phyloP scores from a whole-genome alignment of 2,888 invertebrate species.

The Mechanitis mazaeus region DNA sequence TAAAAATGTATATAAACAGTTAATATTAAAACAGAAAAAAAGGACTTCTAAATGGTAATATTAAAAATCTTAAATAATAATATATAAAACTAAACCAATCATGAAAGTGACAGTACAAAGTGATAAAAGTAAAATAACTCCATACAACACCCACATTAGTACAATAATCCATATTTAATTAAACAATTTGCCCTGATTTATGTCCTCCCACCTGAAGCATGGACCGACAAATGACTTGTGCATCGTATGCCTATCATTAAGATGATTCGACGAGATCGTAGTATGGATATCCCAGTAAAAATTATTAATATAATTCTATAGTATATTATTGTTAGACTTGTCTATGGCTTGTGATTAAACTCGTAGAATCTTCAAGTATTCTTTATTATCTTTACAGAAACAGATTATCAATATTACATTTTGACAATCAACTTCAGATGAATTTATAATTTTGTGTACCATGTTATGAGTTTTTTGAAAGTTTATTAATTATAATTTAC shows the following conservation, averaged over 20 bases:
- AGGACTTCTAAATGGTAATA: too few species aligned
- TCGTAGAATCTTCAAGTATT: too few species aligned
- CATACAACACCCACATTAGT: background rate
- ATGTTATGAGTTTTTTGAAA: conserved; percentile 40
- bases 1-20: too few species aligned
- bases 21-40: too few species aligned
- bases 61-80: too few species aligned
- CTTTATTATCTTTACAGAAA: too few species aligned
- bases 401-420: background rate
- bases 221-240: conserved; percentile 46
- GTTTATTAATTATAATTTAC: conserved; percentile 46
- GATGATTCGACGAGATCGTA: background rate
- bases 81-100: too few species aligned
- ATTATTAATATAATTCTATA: too few species aligned
- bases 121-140: background rate
- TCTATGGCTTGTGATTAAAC: too few species aligned
- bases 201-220: conserved; percentile 40
- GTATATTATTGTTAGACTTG: too few species aligned
- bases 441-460: conserved; percentile 9
- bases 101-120: too few species aligned
- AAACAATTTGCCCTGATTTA: conserved; percentile 44
- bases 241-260: conserved; percentile 44
- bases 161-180: conserved; percentile 27
- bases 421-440: background rate
- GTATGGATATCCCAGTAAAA: background rate